A percentile compares a stretch with the other conserved stretches of the same genome.
Conservation (phyloP, 2,888 invertebrate genomes). For the Pseudococcus jackbeardsleyi region DNA sequence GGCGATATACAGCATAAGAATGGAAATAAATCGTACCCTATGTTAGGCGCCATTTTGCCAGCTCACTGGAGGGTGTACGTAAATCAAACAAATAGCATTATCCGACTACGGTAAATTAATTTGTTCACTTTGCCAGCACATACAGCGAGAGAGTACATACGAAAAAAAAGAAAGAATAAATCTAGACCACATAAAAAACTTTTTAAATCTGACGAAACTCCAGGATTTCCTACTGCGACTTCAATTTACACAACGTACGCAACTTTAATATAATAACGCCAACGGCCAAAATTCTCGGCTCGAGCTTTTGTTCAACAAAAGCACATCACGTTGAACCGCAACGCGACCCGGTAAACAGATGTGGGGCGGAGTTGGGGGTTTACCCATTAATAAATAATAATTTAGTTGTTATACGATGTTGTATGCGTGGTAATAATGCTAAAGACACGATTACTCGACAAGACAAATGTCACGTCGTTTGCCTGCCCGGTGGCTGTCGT, state of each 20-base stretch:
- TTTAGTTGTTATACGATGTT: conserved; percentile 14
- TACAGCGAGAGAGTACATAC: neutral
- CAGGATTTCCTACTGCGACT: conserved; percentile 15
- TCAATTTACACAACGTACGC: conserved; percentile 27
- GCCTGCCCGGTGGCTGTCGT: neutral
- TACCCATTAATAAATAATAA: conserved; percentile 31
- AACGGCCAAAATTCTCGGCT: neutral
- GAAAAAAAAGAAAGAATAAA: neutral
- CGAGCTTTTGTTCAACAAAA: neutral
- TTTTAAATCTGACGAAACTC: conserved; percentile 26
- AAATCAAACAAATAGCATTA: conserved; percentile 20
- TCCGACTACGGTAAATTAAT: conserved; percentile 26
- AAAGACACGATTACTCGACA: conserved; percentile 30
- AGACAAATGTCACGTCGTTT: conserved; percentile 30
- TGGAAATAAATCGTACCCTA: conserved; percentile 10
- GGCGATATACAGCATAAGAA: neutral
- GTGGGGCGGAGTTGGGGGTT: neutral
- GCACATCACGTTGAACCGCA: neutral
- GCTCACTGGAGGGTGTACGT: conserved; percentile 32
- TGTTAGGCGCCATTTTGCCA: conserved; percentile 33
- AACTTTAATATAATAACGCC: conserved; percentile 11
- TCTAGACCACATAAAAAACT: conserved; percentile 15
- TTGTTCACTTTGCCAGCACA: conserved; percentile 6
- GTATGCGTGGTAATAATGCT: neutral
- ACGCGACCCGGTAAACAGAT: neutral